A percentile compares a stretch with the other conserved stretches of the same genome.
phyloP scores from a whole-genome alignment of 30 jellyfish, hydroid and myxozoan species.

The Clytia hemisphaerica region DNA sequence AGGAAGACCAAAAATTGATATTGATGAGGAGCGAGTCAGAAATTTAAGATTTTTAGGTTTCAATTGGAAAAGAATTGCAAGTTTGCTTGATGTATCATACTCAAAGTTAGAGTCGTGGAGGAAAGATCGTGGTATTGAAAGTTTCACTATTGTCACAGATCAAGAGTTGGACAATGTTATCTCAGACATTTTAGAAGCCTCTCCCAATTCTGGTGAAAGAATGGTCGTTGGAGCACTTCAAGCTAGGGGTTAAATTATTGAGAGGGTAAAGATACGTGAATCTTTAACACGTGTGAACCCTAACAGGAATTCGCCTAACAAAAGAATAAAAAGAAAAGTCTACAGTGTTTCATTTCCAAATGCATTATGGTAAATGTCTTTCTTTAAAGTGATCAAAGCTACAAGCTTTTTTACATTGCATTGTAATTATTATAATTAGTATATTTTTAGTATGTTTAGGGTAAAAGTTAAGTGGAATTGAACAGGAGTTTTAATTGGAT shows the following conservation, averaged over 20 bases:
- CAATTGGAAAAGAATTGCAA: too few relatives aligned
- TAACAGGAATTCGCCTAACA: background rate
- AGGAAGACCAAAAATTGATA: too few relatives aligned
- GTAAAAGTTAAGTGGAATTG: too few relatives aligned
- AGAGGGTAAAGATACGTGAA: background rate
- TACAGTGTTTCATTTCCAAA: conserved; percentile 1
- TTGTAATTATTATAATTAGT: too few relatives aligned
- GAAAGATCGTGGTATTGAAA: background rate
- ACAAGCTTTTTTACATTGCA: too few relatives aligned
- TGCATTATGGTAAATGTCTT: background rate
- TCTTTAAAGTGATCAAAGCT: too few relatives aligned
- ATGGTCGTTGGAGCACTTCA: conserved; percentile 10
- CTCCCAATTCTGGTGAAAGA: conserved; percentile 9
- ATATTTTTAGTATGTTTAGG: too few relatives aligned
- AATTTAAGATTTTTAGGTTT: too few relatives aligned
- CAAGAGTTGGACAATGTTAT: background rate
- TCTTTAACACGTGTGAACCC: conserved; percentile 1
- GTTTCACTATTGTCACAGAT: background rate
- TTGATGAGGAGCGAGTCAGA: too few relatives aligned
- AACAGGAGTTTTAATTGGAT: too few relatives aligned
- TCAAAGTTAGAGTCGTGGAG: too few relatives aligned
- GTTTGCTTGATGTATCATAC: too few relatives aligned
- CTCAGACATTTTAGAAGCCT: background rate
- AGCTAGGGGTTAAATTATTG: background rate
- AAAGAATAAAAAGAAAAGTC: background rate